Evolutionary conservation across 2,888 invertebrate genomes (phyloP), one percentile per base, ranked within the genome.

Genomic region (Cataglyphis albicans): DNA sequence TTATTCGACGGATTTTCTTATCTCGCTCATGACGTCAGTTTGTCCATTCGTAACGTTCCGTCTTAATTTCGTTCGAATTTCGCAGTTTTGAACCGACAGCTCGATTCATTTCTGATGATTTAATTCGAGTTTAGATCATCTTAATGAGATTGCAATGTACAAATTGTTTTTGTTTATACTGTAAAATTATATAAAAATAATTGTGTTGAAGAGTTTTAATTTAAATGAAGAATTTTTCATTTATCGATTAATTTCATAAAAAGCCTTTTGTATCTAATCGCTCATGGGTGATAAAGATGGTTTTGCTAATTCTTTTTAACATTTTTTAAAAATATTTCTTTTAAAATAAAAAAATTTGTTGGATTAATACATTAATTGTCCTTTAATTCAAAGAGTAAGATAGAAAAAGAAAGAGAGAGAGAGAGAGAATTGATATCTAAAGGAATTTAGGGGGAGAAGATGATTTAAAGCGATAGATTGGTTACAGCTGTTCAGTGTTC

Each of bases 1-100:
- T 82, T 84, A 85, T 84, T 70, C 57, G 55, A 21, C 48, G 83
- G 70, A 87, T 84, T 83, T 81, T 83, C 84, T 83, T 87, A 81
- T 83, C 68, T 44, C 73, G 75, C 55, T 55, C 29, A 52, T 25
- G 25, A 41, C 21, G 61, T 21, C 21, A 80, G 12, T 35, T 57
- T 59, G 59, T 2, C 12, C 7, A 5, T 9, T 15, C 25, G 55
- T 67, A 29, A 55, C 15, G 38, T 67, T n/a, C 0, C 29, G 41
- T 18, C 32, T 35, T 78, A 59, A 76, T 67, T 52, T 29, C 52
- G 18, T 7, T n/a, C 18, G 67, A 76, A 52, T 44, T 70, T 70
- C 10, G 7, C 67, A 32, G 65, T 35, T 35, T 52, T 21, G 4
- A 10, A n/a, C 15, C 3, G 29, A 41, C 68, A n/a, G 32, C 12